Evolutionary conservation across 2,113 vertebrate genomes (phyloP), one percentile per base, ranked within the genome.

Genomic region (Ictalurus furcatus): DNA sequence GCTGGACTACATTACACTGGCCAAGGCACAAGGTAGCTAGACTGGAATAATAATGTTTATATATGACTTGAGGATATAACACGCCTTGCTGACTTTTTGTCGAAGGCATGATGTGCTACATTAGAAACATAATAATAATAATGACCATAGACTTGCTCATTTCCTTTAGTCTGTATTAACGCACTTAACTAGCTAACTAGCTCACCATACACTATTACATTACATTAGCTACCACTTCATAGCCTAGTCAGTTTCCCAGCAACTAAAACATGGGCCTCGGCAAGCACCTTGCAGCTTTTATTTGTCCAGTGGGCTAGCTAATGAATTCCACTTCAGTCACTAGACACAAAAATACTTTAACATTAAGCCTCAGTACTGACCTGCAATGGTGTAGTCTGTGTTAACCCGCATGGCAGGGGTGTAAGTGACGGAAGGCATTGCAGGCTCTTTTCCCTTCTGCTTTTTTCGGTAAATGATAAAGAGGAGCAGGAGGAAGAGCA

Each of bases 391-490:
- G 71, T 98, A 99, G 90, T 98, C 98, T 6, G 96, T 93, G 21
- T 96, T 94, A 88, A 96, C 96, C 89, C 97, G 96, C 95, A 97
- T 89, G 2, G 98, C 97, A 0, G 98, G 98, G 0, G 97, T 98
- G 92, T 99, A 99, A 74, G 96, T 97, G 80, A 99, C 98, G 0
- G 98, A 93, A 0, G 98, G 97, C 97, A 98, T 97, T 71, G 96
- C 91, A 3, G 97, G 94, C 88, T 98, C 98, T 94, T 99, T 99
- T 56, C 96, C 96, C 92, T 98, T 99, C 93, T 98, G 98, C 91
- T 97, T 99, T 40, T 97, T 98, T 91, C 96, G 95, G 91, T 98
- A 98, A 93, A 99, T 94, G 91, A 99, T 92, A 94, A 99, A 98
- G 86, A 99, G 93, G 0, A 96, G 96, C 86, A 99, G 94, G 81